Evolutionary conservation across 1,140 invertebrate species (phyloP).

Genomic region (Anoplolepis gracilipes): DNA sequence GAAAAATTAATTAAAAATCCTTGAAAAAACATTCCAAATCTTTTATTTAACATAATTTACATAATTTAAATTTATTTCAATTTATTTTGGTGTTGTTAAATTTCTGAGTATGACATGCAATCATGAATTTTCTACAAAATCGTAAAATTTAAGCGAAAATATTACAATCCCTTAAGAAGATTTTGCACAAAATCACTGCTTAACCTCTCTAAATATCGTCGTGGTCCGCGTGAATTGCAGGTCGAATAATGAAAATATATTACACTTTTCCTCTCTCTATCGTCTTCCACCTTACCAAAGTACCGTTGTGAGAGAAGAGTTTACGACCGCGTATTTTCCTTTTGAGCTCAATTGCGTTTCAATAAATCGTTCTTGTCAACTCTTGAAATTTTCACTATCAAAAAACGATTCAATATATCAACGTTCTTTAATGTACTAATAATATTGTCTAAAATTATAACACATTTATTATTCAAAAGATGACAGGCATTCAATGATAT

Average conservation of each 20-base stretch:
- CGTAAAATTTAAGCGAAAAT: slow-evolving; percentile 38
- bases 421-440: not conserved
- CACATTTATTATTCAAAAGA: too few species aligned
- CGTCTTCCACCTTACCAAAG: not conserved
- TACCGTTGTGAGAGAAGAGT: slow-evolving; percentile 31
- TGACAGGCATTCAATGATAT: not conserved
- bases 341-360: slow-evolving; percentile 22
- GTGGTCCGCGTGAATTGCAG: slow-evolving; percentile 17
- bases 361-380: slow-evolving; percentile 37
- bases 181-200: slow-evolving; percentile 33
- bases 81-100: slow-evolving; percentile 22
- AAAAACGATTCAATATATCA: not conserved
- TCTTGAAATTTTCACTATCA: slow-evolving; percentile 18
- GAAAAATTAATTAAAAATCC: too few species aligned
- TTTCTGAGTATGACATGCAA: not conserved
- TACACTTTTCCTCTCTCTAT: slow-evolving; percentile 13
- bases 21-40: not conserved
- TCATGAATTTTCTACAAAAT: not conserved
- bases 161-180: slow-evolving; percentile 33
- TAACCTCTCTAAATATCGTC: slow-evolving; percentile 43
- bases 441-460: not conserved
- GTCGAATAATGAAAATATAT: slow-evolving; percentile 66
- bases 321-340: slow-evolving; percentile 60
- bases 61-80: slow-evolving; percentile 26
- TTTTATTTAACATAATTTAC: slow-evolving; percentile 3